Conservation (phyloP, 1,140 invertebrate genomes). For the Chionoecetes opilio region DNA sequence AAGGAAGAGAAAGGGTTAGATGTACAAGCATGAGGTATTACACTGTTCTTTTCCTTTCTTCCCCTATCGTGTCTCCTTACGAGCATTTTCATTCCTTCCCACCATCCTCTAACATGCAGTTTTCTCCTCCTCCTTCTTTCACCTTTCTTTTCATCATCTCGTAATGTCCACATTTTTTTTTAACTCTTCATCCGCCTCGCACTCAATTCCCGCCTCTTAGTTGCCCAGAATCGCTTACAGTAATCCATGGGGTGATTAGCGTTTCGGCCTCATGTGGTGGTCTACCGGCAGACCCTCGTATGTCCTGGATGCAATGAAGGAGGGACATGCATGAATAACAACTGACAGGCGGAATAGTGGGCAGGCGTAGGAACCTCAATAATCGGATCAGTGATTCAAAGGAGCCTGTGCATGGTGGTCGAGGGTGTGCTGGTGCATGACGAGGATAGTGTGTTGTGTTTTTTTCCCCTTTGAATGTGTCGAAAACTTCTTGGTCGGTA, state of each 20-base stretch:
- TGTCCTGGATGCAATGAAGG: not conserved
- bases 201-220: not conserved
- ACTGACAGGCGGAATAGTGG: not conserved
- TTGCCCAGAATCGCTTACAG: not conserved
- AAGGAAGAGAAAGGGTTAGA: too few species aligned
- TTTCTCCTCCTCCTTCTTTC: not conserved
- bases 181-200: not conserved
- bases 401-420: not conserved
- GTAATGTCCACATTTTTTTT: not conserved
- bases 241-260: not conserved
- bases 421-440: too few species aligned
- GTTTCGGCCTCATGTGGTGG: not conserved
- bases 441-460: not conserved
- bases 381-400: slow-evolving; percentile 9
- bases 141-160: not conserved
- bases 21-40: not conserved
- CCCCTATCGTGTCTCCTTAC: too few species aligned
- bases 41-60: not conserved
- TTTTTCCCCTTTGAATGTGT: not conserved
- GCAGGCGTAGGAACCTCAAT: not conserved
- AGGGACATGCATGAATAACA: not conserved
- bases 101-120: not conserved
- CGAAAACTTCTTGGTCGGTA: too few species aligned
- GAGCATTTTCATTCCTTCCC: too few species aligned
- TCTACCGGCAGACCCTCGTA: not conserved